Base-by-base conservation (phyloP, 1,140 invertebrate genomes). In the Cyphomyrmex costatus region DNA sequence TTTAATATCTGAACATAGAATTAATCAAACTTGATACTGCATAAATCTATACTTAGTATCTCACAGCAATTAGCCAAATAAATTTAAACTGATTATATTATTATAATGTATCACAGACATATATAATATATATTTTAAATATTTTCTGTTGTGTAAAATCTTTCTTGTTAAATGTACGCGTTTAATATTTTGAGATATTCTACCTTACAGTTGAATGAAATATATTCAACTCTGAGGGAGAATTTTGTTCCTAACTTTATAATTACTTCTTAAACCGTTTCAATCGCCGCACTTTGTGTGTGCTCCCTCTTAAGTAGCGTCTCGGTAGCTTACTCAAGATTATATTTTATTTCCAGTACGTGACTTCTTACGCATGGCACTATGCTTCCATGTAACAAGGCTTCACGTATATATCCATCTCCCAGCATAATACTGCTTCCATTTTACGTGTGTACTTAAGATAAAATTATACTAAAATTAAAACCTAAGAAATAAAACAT, bases 181-280 rank as follows among this genome's bases (percentile, higher is more conserved):
- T 60, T 49, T 42, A 70, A 66, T 42, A 66, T 66, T 82, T 74
- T 33, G 7, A 24, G 14, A 68, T 68, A 49, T 49, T 60, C 3
- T 33, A 30, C 16, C 14, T 60, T 27, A 46, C 53, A 16, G 36
- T 5, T n/a, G 53, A 56, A 83, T 74, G 19, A 74, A 61, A 83
- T 46, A 46, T 61, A 73, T 83, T 73, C 68, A 74, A 73, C 19
- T 49, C 19, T 8, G n/a, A 16, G 24, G 12, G 24, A 71, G 27
- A 33, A 60, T 83, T 74, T 83, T 33, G 53, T 58, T 33, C 24
- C 79, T 33, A 73, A 74, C 68, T 83, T 60, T 83, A 10, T 83
- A 83, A 83, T 74, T 83, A 74, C 68, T 83, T 73, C 68, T 74
- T 83, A 74, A 83, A 73, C 68, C 66, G 68, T 83, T 83, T 83